Evolutionary conservation across 2,888 invertebrate species (phyloP), one percentile per base, ranked within the genome.

Genomic region (Desoria tigrina): DNA sequence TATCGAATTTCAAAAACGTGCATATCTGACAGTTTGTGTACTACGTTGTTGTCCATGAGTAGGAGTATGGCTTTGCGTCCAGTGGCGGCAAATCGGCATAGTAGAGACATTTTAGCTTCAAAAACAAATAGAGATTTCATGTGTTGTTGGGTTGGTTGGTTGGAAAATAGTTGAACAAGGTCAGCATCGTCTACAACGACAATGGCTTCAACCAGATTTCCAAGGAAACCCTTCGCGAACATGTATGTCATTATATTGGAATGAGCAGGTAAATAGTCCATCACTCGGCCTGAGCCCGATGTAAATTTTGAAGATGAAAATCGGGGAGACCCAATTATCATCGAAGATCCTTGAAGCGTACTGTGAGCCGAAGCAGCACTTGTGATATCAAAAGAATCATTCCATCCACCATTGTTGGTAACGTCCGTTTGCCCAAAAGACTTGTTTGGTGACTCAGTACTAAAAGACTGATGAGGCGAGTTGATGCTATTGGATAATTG

Each of bases 61-160:
- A 72, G 42, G 7, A 61, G n/a, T 7, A 73, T 68, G 11, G 73
- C 65, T 51, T 58, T 61, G 0, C 55, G 27, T 23, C 76, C 76
- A n/a, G 72, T 66, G 14, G 54, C 60, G 2, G 75, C 73, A 37
- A 76, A 66, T 6, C 76, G 60, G 39, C 65, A 60, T 16, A 76
- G 59, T 50, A 76, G 61, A 21, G 61, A 57, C 61, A 76, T 65
- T 63, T 75, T 76, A 4, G 73, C 74, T 64, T 75, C 74, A 55
- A 76, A 76, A 3, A 73, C 66, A 27, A 73, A 65, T 49, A 74
- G 57, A 11, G 74, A 64, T 54, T 71, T 42, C 68, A 76, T 71
- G 11, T 72, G 71, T 23, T 26, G 21, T 50, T 60, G 23, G n/a
- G 27, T 42, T 1, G 58, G 61, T 21, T 57, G 61, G 18, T 65